Base-by-base conservation (phyloP, 2,113 vertebrate species). In the Salminus brasiliensis region DNA sequence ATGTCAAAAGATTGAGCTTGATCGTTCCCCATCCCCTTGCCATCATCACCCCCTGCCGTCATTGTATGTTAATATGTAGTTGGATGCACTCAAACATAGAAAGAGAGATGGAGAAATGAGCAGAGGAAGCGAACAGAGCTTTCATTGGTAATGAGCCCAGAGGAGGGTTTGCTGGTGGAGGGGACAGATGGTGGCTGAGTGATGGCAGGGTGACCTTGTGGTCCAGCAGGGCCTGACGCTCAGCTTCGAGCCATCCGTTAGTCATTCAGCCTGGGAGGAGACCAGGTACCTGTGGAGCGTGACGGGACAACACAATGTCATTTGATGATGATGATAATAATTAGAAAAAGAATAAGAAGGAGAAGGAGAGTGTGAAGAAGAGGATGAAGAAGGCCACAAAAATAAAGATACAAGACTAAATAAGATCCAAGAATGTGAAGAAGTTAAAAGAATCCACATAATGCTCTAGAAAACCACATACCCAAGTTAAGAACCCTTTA, bases 181-280 rank as follows among this genome's bases (percentile, higher is more conserved):
- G 5, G 34, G 69, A 66, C 69, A 66, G 78, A 79, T 73, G 78
- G 78, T 79, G 32, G 43, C 59, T 41, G 70, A 79, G 71, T 27
- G 59, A n/a, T 73, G 45, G 18, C 69, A 25, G 59, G 63, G 53
- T 79, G 69, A 79, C 78, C 78, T 79, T 79, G 78, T 79, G 69
- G 34, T 41, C 57, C 60, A 32, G 21, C 47, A 45, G 29, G 66
- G 39, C 65, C 30, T n/a, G 23, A 55, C 52, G 9, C 23, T 55
- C 23, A 2, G 11, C 29, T 65, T 62, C 49, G 30, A 52, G 55
- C 23, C 59, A 55, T 47, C 39, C 68, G 29, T 66, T 43, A 72
- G 34, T 79, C 43, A 79, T n/a, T 72, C 68, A 49, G 53, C 59
- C 32, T 72, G 69, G 55, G 23, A 0, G 5, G 21, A 21, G 29